Percentiles rank a stretch among this genome's conserved stretches.
Conservation (phyloP, 2,113 vertebrate genomes). For the Corynorhinus townsendii region DNA sequence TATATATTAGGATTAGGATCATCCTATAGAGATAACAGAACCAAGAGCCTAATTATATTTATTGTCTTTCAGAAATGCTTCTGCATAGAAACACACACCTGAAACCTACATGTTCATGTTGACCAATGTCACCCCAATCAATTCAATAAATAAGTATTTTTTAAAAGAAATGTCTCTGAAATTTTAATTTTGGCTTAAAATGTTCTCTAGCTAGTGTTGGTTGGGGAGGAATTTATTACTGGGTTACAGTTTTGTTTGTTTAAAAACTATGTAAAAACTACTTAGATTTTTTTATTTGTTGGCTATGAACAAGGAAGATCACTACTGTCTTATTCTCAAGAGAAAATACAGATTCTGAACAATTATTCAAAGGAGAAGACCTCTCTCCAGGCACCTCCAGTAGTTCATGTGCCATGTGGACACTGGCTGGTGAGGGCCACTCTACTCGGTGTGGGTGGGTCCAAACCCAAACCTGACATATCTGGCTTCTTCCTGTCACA, state of each 20-base stretch:
- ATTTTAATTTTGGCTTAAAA: constrained; percentile 29
- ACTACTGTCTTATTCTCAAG: neutral
- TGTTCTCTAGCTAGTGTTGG: neutral
- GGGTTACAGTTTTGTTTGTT: neutral
- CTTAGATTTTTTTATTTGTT: neutral
- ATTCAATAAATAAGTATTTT: too few species aligned
- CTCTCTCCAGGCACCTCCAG: neutral
- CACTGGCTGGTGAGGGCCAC: neutral
- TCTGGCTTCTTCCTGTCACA: neutral
- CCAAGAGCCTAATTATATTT: neutral
- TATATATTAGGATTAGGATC: neutral
- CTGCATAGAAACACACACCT: neutral
- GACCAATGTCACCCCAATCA: too few species aligned
- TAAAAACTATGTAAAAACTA: neutral
- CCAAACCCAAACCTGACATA: neutral
- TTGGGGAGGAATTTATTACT: neutral
- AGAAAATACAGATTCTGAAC: neutral
- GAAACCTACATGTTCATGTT: too few species aligned
- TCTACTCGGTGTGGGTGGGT: neutral
- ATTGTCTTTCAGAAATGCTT: neutral
- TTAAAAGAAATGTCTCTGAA: neutral
- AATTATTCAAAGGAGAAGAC: neutral
- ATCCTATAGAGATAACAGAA: neutral
- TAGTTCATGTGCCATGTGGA: neutral
- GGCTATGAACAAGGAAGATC: neutral